A percentile compares a stretch with the other conserved stretches of the same genome.
Conservation (phyloP, 2,888 invertebrate genomes). For the Cheilosia scutellata region DNA sequence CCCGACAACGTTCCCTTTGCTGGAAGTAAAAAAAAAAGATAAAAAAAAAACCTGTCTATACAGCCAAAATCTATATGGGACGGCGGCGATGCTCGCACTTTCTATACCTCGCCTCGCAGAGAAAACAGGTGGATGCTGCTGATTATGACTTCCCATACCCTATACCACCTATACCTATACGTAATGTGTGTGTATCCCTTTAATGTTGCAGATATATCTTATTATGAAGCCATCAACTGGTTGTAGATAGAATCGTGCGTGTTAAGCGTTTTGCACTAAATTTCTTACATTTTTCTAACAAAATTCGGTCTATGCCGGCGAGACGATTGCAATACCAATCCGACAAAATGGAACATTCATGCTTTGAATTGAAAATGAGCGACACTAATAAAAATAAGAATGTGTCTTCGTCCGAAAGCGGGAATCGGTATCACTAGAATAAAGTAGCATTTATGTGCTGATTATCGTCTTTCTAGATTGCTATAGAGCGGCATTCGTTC, state of each 20-base stretch:
- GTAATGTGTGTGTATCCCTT: background rate
- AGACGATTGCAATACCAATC: conserved; percentile 1
- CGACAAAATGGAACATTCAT: conserved; percentile 15
- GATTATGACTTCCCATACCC: background rate
- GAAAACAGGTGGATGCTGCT: conserved; percentile 9
- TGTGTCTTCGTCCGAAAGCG: conserved; percentile 11
- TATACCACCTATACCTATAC: background rate
- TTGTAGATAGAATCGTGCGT: background rate
- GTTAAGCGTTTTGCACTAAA: background rate
- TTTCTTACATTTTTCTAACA: background rate
- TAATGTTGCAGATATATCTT: background rate
- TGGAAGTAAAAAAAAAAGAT: background rate
- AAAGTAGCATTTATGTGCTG: background rate
- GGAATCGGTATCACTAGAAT: background rate
- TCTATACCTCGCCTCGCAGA: background rate
- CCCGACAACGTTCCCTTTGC: background rate
- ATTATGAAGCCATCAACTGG: background rate
- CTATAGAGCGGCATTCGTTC: background rate
- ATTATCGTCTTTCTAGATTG: background rate
- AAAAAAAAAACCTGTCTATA: background rate
- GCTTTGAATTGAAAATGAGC: conserved; percentile 3
- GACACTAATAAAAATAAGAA: conserved; percentile 17
- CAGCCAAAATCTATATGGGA: background rate
- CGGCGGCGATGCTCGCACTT: background rate
- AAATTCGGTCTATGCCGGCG: background rate